A percentile compares a stretch with the other conserved stretches of the same genome.
These are phyloP conservation scores for Scaptomyza pallida DNA, from an alignment of 1,140 invertebrate genomes.

Conservation along the genomic window DNA sequence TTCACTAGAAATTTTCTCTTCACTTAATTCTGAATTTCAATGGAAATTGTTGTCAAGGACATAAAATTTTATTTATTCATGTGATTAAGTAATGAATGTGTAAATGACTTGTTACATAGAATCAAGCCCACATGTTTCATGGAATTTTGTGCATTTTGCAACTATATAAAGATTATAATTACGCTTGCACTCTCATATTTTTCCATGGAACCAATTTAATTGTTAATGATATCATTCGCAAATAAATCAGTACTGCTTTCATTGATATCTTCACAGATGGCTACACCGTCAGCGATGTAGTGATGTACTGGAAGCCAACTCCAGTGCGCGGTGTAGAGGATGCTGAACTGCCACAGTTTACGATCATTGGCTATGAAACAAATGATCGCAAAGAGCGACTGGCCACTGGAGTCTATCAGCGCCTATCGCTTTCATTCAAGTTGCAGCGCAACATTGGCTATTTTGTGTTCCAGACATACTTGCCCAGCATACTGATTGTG, in stretches of 20 bases:
- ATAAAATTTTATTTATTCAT: too few species aligned
- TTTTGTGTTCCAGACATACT: slow-evolving; percentile 97
- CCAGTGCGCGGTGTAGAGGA: slow-evolving; percentile 96
- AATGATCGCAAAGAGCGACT: slow-evolving; percentile 94
- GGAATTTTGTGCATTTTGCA: too few species aligned
- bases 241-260: background rate
- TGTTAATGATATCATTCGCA: background rate
- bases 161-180: too few species aligned
- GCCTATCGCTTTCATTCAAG: slow-evolving; percentile 96
- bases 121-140: too few species aligned
- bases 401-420: slow-evolving; percentile 96
- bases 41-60: background rate
- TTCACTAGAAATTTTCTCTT: background rate
- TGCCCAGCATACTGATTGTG: slow-evolving; percentile 97
- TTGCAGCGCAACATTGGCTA: slow-evolving; percentile 95
- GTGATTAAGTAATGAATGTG: too few species aligned
- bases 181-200: too few species aligned
- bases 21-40: too few species aligned
- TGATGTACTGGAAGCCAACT: slow-evolving; percentile 98
- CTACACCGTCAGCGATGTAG: slow-evolving; percentile 97
- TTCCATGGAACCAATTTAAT: too few species aligned
- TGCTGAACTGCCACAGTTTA: slow-evolving; percentile 97
- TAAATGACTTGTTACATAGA: too few species aligned
- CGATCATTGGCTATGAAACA: slow-evolving; percentile 96
- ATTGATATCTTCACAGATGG: slow-evolving; percentile 89